Conservation (phyloP, 1,140 invertebrate species). For the Drosophila pseudoobscura region DNA sequence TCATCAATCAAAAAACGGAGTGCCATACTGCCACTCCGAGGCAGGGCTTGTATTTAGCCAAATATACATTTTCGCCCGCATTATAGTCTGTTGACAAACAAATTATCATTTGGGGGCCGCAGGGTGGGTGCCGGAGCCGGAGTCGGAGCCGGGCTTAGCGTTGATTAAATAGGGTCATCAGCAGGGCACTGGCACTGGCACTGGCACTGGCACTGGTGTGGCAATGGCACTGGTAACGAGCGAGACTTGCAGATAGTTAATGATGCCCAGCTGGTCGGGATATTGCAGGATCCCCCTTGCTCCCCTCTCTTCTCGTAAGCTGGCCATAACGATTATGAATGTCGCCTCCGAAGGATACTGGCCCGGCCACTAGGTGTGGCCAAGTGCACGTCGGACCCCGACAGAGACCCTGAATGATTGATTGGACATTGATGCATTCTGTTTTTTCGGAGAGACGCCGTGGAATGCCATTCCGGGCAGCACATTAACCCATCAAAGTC, state of each 20-base stretch:
- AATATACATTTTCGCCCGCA: constrained; percentile 58
- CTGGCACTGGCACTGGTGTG: constrained; percentile 17
- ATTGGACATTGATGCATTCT: constrained; percentile 37
- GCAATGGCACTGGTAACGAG: constrained; percentile 43
- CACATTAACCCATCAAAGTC: constrained; percentile 33
- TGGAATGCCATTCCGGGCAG: constrained; percentile 26
- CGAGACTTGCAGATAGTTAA: constrained; percentile 45
- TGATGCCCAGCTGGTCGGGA: constrained; percentile 56
- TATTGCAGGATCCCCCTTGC: constrained; percentile 21
- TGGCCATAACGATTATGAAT: constrained; percentile 53
- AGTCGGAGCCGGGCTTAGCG: constrained; percentile 50
- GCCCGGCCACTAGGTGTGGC: neutral
- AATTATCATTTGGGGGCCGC: constrained; percentile 59
- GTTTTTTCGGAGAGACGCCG: neutral
- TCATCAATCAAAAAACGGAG: constrained; percentile 69
- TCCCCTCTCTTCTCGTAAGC: neutral
- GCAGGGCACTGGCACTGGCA: constrained; percentile 37
- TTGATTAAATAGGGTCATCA: constrained; percentile 76
- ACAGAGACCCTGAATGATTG: neutral
- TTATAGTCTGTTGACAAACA: constrained; percentile 67
- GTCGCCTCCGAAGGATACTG: constrained; percentile 14
- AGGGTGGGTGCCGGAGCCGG: neutral
- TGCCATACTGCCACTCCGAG: constrained; percentile 38
- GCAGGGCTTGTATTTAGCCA: constrained; percentile 51
- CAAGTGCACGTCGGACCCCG: neutral